Evolutionary conservation across 2,888 invertebrate species (phyloP).

Genomic region (Melangyna quadrimaculata): DNA sequence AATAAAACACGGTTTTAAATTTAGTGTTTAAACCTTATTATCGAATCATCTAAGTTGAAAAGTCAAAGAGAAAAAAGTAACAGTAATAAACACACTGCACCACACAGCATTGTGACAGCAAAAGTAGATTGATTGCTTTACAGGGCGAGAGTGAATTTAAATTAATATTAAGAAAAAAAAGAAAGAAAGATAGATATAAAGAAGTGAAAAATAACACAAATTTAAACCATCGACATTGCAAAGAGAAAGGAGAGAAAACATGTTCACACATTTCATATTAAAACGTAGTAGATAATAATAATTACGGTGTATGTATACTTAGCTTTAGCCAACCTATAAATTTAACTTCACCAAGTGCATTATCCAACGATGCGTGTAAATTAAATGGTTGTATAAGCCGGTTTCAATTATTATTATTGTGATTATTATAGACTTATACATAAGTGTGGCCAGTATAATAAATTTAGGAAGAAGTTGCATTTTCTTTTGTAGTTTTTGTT

Average conservation of each 20-base stretch:
- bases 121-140: slow-evolving; percentile 61
- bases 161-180: slow-evolving; percentile 55
- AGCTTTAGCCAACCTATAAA: not conserved
- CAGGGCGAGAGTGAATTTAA: slow-evolving; percentile 67
- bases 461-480: slow-evolving; percentile 29
- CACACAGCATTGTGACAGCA: slow-evolving; percentile 33
- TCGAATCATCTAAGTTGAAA: not conserved
- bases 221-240: slow-evolving; percentile 39
- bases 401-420: slow-evolving; percentile 54
- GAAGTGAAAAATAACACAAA: slow-evolving; percentile 14
- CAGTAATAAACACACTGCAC: slow-evolving; percentile 24
- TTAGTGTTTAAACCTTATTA: not conserved
- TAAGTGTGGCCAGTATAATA: slow-evolving; percentile 49
- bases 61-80: slow-evolving; percentile 21
- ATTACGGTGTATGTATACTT: not conserved
- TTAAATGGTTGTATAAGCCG: slow-evolving; percentile 67
- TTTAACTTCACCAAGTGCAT: slow-evolving; percentile 45
- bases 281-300: slow-evolving; percentile 62
- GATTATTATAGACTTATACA: slow-evolving; percentile 47
- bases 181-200: slow-evolving; percentile 28
- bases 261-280: slow-evolving; percentile 67
- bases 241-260: slow-evolving; percentile 71
- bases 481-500: slow-evolving; percentile 3
- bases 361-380: slow-evolving; percentile 69
- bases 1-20: not conserved